These are phyloP conservation scores for Parazoanthus atlanticus DNA, from an alignment of 92 coral and sea anemone genomes.

Conservation along the genomic window DNA sequence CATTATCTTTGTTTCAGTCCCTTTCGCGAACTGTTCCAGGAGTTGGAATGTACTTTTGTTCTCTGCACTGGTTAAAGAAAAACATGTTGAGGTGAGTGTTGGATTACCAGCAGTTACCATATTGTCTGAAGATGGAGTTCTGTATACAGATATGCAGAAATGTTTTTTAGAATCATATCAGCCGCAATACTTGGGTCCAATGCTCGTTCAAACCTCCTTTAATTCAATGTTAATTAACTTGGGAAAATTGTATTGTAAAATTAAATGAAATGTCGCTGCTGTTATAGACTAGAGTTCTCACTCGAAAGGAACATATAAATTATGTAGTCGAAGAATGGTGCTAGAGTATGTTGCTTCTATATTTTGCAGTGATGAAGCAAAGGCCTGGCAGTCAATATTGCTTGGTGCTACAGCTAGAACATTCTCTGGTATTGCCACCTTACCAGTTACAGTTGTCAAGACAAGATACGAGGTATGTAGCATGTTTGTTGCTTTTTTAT, in stretches of 20 bases:
- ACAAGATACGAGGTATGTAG: constrained; percentile 85
- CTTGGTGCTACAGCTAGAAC: constrained; percentile 94
- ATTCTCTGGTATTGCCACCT: constrained; percentile 69
- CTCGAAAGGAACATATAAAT: too few relatives aligned
- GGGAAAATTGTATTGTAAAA: too few relatives aligned
- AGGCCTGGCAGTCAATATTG: constrained; percentile 62
- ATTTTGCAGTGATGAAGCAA: constrained; percentile 60
- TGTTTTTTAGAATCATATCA: not conserved
- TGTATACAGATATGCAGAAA: not conserved
- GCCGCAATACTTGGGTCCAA: not conserved
- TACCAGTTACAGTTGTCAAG: constrained; percentile 94
- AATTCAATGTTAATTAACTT: too few relatives aligned
- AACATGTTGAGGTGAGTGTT: constrained; percentile 61
- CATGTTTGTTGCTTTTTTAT: not conserved
- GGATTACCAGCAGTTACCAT: too few relatives aligned
- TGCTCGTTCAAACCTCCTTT: too few relatives aligned
- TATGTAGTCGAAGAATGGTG: not conserved
- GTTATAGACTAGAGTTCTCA: too few relatives aligned
- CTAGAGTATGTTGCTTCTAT: not conserved
- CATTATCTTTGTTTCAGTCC: constrained; percentile 63
- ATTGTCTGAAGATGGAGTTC: not conserved
- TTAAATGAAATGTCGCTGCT: not conserved
- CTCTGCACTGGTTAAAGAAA: constrained; percentile 78
- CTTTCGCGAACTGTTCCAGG: constrained; percentile 98
- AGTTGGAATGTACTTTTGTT: constrained; percentile 92